Percentiles rank a stretch among this genome's conserved stretches.
These are phyloP conservation scores for Tinea trinotella DNA, from an alignment of 2,888 invertebrate genomes.

Conservation along the genomic window DNA sequence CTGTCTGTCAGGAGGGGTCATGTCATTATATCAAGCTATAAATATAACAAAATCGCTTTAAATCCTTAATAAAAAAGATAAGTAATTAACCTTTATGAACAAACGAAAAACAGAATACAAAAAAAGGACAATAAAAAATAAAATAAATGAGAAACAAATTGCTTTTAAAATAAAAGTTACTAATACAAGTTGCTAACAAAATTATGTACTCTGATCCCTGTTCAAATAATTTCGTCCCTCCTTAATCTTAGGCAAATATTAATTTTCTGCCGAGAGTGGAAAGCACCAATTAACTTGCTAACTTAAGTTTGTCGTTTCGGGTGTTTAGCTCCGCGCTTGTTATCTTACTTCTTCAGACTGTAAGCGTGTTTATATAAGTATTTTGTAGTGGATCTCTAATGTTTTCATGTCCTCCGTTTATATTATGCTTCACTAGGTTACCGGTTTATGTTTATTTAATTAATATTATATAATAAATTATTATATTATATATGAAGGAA, in stretches of 20 bases:
- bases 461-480: too few species aligned
- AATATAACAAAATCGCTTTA: too few species aligned
- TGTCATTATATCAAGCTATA: too few species aligned
- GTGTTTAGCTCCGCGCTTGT: conserved; percentile 26
- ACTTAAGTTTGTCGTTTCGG: conserved; percentile 39
- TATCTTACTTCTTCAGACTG: conserved; percentile 55
- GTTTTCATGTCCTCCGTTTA: background rate
- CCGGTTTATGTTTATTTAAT: background rate
- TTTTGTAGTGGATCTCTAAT: conserved; percentile 1
- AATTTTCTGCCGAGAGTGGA: conserved; percentile 22
- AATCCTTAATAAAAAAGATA: too few species aligned
- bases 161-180: conserved; percentile 5
- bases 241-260: conserved; percentile 16
- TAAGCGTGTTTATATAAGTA: conserved; percentile 2
- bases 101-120: background rate
- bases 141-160: background rate
- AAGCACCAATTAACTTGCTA: conserved; percentile 41
- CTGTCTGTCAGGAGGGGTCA: too few species aligned
- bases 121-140: conserved; percentile 8
- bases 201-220: conserved; percentile 12
- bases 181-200: background rate
- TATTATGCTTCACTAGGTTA: background rate
- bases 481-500: too few species aligned
- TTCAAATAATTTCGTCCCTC: conserved; percentile 15
- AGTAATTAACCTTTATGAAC: background rate